Percentiles rank a stretch among this genome's conserved stretches.
phyloP scores from a whole-genome alignment of 2,888 invertebrate species.

The Eupithecia pulchellata region DNA sequence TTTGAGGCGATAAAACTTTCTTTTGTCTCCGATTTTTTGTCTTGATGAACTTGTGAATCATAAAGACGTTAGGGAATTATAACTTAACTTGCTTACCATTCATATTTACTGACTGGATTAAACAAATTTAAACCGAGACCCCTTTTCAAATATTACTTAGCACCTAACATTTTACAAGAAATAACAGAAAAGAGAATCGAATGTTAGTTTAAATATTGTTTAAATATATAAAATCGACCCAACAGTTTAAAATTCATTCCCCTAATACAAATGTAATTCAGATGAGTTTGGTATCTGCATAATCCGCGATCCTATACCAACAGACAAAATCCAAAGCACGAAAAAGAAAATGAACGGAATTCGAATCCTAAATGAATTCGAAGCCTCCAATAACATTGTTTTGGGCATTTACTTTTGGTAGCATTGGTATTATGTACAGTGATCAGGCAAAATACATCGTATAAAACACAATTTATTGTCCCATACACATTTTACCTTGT shows the following conservation, averaged over 20 bases:
- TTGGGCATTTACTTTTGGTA: conserved; percentile 15
- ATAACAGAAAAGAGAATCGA: neutral
- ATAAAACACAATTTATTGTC: too few relatives aligned
- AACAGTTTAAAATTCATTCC: conserved; percentile 34
- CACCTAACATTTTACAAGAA: neutral
- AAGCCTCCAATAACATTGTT: conserved; percentile 33
- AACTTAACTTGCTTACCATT: neutral
- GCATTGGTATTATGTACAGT: neutral
- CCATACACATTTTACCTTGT: too few relatives aligned
- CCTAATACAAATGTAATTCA: conserved; percentile 36
- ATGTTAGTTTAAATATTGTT: neutral
- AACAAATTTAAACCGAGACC: neutral
- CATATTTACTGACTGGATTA: neutral
- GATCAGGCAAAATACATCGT: neutral
- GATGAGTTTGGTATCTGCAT: conserved; percentile 40
- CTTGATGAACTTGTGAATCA: conserved; percentile 1
- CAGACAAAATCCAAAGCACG: conserved; percentile 43
- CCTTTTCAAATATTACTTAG: neutral
- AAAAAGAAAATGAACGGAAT: conserved; percentile 50
- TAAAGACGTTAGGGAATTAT: neutral
- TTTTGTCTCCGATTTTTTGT: neutral
- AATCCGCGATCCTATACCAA: conserved; percentile 53
- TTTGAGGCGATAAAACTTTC: neutral
- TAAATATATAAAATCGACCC: too few relatives aligned
- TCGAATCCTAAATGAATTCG: conserved; percentile 38